Evolutionary conservation across 2,888 invertebrate genomes (phyloP), one percentile per base, ranked within the genome.

Genomic region (Tetragnatha montana): DNA sequence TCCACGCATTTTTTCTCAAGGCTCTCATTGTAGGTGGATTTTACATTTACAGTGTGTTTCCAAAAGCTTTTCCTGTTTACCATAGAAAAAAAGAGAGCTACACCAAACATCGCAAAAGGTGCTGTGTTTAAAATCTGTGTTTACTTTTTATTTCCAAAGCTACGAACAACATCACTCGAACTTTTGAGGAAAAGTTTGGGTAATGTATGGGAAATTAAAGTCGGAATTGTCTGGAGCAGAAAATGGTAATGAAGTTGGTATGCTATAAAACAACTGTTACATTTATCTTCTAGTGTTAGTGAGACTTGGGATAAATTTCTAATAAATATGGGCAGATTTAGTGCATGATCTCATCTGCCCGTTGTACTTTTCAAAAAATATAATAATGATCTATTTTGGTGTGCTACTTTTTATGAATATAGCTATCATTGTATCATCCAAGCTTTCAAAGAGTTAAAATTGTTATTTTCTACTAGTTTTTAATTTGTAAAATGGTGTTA

Each of bases 11-110:
- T 88, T 60, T 83, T 88, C 83, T 88, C 88, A 88, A 88, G 79
- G 83, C 78, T 88, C 79, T 35, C 35, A 35, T 35, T 83, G 74
- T 83, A 88, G 88, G 88, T 88, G 88, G 88, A 88, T 88, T 88
- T 88, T 79, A 88, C 79, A 83, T 88, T 88, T 88, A 75, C 83
- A 83, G 83, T 79, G 81, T 88, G 73, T 83, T 88, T 83, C 79
- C 83, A 88, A 79, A 88, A 88, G 78, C 74, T 81, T 79, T 82
- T 83, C 79, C 88, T 68, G 83, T 70, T 81, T 76, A 49, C 87
- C 87, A 73, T 79, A 74, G 88, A 83, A 88, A 88, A 83, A 79
- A 35, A 35, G 49, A 82, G 74, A 88, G 83, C 83, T 88, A 83
- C 60, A 74, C 83, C 19, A 21, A 83, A 73, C 83, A 73, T 8